Percentiles rank a stretch among this genome's conserved stretches.
Conservation (phyloP, 2,113 vertebrate genomes). For the Strix uralensis region DNA sequence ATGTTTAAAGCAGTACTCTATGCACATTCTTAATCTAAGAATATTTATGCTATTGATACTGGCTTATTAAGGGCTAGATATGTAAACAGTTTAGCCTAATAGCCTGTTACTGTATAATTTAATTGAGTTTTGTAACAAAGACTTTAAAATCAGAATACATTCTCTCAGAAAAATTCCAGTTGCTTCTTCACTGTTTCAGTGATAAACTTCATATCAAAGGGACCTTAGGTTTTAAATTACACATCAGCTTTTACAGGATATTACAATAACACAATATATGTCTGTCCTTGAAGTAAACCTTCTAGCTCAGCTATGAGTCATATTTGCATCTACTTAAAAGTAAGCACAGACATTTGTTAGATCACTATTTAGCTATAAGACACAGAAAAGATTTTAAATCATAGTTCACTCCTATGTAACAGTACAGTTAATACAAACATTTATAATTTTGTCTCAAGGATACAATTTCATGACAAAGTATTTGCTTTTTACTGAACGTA, state of each 20-base stretch:
- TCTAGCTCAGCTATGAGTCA: conserved; percentile 18
- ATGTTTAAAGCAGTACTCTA: background rate
- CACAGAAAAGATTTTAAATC: background rate
- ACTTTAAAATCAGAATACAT: background rate
- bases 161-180: background rate
- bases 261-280: background rate
- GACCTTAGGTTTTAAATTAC: background rate
- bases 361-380: background rate
- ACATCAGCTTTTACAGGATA: conserved; percentile 4
- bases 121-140: background rate
- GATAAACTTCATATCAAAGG: background rate
- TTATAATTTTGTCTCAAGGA: background rate
- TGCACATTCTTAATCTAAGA: background rate
- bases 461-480: background rate
- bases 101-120: background rate
- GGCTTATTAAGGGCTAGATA: background rate
- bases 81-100: conserved; percentile 29
- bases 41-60: background rate
- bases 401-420: background rate
- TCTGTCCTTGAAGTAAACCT: conserved; percentile 47
- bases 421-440: background rate
- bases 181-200: background rate
- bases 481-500: background rate
- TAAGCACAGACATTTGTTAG: background rate
- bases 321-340: conserved; percentile 15